A percentile compares a stretch with the other conserved stretches of the same genome.
Evolutionary conservation across 2,113 vertebrate species (phyloP).

Genomic region (Strix uralensis): DNA sequence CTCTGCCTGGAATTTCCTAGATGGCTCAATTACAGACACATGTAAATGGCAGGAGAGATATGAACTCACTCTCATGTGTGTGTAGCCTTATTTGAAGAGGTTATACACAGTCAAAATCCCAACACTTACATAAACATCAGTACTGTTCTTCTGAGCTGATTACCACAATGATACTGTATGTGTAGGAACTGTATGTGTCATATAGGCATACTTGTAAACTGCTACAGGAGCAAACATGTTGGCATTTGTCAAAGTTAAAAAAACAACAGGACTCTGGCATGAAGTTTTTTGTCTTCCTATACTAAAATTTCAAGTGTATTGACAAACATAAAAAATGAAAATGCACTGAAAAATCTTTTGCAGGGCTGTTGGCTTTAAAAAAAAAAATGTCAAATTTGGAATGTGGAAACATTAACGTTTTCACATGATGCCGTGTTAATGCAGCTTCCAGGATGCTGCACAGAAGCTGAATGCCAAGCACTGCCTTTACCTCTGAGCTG

Average conservation of each 20-base stretch:
- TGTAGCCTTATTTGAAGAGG: background rate
- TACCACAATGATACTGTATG: background rate
- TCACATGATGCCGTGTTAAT: background rate
- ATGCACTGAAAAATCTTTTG: background rate
- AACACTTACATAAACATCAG: background rate
- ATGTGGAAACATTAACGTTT: background rate
- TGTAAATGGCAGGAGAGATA: background rate
- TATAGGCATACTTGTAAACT: background rate
- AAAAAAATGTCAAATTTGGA: background rate
- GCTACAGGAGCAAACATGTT: background rate
- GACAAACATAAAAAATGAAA: background rate
- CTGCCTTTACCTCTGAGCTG: background rate
- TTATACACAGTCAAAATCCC: background rate
- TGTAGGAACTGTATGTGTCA: background rate
- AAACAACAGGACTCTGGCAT: background rate
- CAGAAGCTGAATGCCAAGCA: background rate
- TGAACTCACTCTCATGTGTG: background rate
- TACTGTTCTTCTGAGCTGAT: background rate
- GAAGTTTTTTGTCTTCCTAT: background rate
- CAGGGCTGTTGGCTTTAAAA: background rate
- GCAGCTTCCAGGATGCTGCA: background rate
- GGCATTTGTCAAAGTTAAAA: background rate
- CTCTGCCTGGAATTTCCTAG: background rate
- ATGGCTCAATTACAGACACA: background rate
- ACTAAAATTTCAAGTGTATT: background rate